Base-by-base conservation (phyloP, 2,113 vertebrate genomes). In the Sceloporus tristichus region DNA sequence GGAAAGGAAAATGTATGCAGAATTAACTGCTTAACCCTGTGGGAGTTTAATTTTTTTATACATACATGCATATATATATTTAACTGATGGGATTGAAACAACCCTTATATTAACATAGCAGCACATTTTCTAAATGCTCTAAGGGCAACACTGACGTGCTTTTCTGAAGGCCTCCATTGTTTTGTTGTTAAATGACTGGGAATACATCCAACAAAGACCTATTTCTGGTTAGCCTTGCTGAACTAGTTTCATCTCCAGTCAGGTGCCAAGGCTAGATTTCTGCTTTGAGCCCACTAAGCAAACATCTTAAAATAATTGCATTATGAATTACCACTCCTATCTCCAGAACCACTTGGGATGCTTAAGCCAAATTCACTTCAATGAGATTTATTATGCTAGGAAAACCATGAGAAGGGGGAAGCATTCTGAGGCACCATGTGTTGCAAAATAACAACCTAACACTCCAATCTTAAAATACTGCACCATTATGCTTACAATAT, bases 161-260 rank as follows among this genome's bases (percentile, higher is more conserved):
- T 59, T 56, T 23, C 19, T 74, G 68, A 89, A 85, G 38, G 29
- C n/a, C n/a, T 70, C 56, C 23, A 92, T 79, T 71, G 73, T 79
- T 18, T 71, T 75, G 56, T 85, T 75, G 75, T 40, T 87, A 77
- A 14, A 9, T 66, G 77, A 81, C 19, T 79, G 85, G 90, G 66
- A 82, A 68, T 40, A 40, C 34, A 25, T 73, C 71, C 89, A 9
- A 19, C 13, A 40, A 34, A 40, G 48, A 79, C 79, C 82, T 88
- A 74, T 66, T 77, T 80, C 77, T 85, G 76, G 86, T 56, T 91
- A 86, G 71, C 87, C 93, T 92, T 89, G 94, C 84, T 91, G n/a
- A 91, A 94, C 94, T 42, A 89, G 90, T 94, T 93, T 94, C 94
- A 88, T 91, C 92, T 89, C 82, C 40, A 16, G 77, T 91, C 87